These are phyloP conservation scores for Hycleus cichorii DNA, from an alignment of 1,140 invertebrate genomes.

Conservation along the genomic window DNA sequence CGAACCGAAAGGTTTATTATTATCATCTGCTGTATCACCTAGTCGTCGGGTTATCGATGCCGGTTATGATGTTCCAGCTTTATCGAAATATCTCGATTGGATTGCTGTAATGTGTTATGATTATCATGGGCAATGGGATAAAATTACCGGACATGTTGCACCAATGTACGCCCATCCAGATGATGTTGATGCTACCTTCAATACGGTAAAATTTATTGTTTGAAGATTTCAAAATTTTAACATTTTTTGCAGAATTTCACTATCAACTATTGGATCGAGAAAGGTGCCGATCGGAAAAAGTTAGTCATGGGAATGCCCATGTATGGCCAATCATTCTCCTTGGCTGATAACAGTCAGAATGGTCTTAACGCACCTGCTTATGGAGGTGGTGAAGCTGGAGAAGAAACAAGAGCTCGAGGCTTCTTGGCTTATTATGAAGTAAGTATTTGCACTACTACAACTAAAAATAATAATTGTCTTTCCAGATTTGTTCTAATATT, in stretches of 20 bases:
- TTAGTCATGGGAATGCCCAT: slow-evolving; percentile 75
- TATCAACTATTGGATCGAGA: slow-evolving; percentile 70
- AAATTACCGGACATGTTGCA: slow-evolving; percentile 79
- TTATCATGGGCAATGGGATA: slow-evolving; percentile 86
- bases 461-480: background rate
- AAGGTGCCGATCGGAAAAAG: slow-evolving; percentile 67
- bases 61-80: slow-evolving; percentile 65
- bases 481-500: slow-evolving; percentile 61
- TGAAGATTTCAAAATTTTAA: background rate
- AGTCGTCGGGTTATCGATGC: slow-evolving; percentile 46
- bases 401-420: slow-evolving; percentile 70
- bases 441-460: slow-evolving; percentile 5
- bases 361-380: slow-evolving; percentile 62
- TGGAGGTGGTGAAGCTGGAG: slow-evolving; percentile 69
- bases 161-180: slow-evolving; percentile 69
- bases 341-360: slow-evolving; percentile 51
- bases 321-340: slow-evolving; percentile 77
- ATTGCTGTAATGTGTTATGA: slow-evolving; percentile 89
- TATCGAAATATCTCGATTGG: slow-evolving; percentile 71
- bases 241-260: slow-evolving; percentile 59
- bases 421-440: slow-evolving; percentile 83
- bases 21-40: slow-evolving; percentile 53
- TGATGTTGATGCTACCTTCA: slow-evolving; percentile 68
- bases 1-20: slow-evolving; percentile 43
- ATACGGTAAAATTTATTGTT: slow-evolving; percentile 49